Conservation (phyloP, 2,888 invertebrate genomes). For the Harpalus rubripes region DNA sequence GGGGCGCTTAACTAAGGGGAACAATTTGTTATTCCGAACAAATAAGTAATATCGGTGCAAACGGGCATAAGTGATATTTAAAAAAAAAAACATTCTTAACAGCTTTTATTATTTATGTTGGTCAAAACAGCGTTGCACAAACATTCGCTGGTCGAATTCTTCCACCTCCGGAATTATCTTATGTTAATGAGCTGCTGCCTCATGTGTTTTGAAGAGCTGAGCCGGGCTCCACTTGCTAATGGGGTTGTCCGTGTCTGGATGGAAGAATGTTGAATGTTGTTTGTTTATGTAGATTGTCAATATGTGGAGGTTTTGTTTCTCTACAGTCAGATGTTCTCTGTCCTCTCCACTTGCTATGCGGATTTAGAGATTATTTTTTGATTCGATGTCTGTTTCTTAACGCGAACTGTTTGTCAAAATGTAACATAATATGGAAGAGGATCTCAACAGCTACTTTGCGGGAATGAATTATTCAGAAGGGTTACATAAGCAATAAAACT, state of each 20-base stretch:
- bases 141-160: slow-evolving; percentile 43
- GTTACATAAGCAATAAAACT: slow-evolving; percentile 13
- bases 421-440: slow-evolving; percentile 26
- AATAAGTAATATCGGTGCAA: too few relatives aligned
- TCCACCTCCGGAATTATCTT: slow-evolving; percentile 59
- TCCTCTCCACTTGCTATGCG: not conserved
- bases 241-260: slow-evolving; percentile 25
- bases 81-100: too few relatives aligned
- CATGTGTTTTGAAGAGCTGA: slow-evolving; percentile 23
- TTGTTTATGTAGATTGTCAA: slow-evolving; percentile 48
- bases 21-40: too few relatives aligned
- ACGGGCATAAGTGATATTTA: too few relatives aligned
- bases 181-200: slow-evolving; percentile 53
- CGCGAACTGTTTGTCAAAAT: slow-evolving; percentile 28
- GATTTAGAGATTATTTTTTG: slow-evolving; percentile 39
- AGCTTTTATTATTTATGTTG: not conserved
- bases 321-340: not conserved
- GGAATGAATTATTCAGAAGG: slow-evolving; percentile 40
- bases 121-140: slow-evolving; percentile 17
- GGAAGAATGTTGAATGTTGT: slow-evolving; percentile 38
- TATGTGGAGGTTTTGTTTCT: slow-evolving; percentile 35
- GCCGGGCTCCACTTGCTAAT: slow-evolving; percentile 25
- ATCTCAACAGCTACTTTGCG: slow-evolving; percentile 8
- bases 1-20: too few relatives aligned
- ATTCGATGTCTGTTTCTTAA: slow-evolving; percentile 42